Evolutionary conservation across 2,797 vertebrate species (phyloP), one percentile per base, ranked within the genome.

Genomic region (Selene dorsalis): DNA sequence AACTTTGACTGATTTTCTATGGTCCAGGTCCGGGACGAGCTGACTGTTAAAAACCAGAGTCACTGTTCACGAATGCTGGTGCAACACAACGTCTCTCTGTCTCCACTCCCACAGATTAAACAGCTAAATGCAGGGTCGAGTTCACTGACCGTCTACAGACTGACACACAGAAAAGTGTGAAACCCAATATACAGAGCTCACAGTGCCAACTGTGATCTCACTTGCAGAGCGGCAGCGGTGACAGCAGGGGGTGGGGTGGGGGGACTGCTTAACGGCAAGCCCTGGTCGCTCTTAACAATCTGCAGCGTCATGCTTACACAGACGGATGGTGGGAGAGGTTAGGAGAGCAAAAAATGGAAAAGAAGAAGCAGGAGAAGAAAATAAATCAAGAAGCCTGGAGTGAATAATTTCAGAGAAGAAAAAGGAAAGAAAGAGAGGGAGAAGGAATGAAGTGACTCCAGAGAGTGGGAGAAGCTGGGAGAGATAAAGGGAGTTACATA

Each of bases 291-390:
- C 59, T 55, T 0, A 9, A 50, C 11, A 73, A 84, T 56, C 83
- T 89, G 89, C 87, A 3, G 35, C 71, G 85, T 92, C 91, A 91
- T 80, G 88, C 85, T 90, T 80, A 88, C 82, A 70, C 30, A 39
- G 52, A 11, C 10, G 0, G 9, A 39, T 10, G 3, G 30, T 8
- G 5, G 16, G 2, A 28, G 12, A 0, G 28, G 38, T 10, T 9
- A 35, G 16, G 56, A 11, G 41, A 24, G 48, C 28, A 30, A n/a
- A 17, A 7, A 30, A 1, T 12, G 9, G 4, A 53, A 18, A 35
- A 11, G 28, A 38, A 2, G 16, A 48, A 48, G 14, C 47, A 4
- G 12, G 22, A 52, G 53, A 39, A 2, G 22, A n/a, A 4, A 60
- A 28, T 38, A 14, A 26, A 16, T 22, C 22, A 4, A 16, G 11